Conservation (phyloP, 1,140 invertebrate species). For the Cydia strobilella region DNA sequence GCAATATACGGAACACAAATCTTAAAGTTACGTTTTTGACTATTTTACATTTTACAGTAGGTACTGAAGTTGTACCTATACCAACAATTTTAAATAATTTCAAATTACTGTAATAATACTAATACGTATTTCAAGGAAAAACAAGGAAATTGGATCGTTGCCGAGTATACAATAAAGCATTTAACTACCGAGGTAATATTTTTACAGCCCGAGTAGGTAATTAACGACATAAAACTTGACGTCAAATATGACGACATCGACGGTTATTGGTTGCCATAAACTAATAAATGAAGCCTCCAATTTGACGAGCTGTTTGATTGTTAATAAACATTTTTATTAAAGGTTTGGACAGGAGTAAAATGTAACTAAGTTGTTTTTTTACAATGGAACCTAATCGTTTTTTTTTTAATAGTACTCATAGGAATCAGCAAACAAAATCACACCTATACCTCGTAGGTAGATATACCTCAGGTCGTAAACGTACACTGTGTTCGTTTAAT, state of each 20-base stretch:
- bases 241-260: constrained; percentile 36
- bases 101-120: too few species aligned
- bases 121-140: background rate
- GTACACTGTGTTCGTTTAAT: background rate
- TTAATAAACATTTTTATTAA: constrained; percentile 8
- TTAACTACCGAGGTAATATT: constrained; percentile 24
- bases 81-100: too few species aligned
- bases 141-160: background rate
- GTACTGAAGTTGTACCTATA: too few species aligned
- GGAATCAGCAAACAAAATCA: too few species aligned
- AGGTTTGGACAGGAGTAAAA: too few species aligned
- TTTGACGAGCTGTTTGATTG: constrained; percentile 21
- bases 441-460: too few species aligned
- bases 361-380: too few species aligned
- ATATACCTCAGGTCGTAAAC: background rate
- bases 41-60: too few species aligned
- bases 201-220: background rate
- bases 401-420: too few species aligned
- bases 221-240: constrained; percentile 32
- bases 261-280: constrained; percentile 47
- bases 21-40: too few species aligned
- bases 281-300: constrained; percentile 40
- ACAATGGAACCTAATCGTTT: too few species aligned
- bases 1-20: too few species aligned
- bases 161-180: constrained; percentile 8